Evolutionary conservation across 2,113 vertebrate species (phyloP), one percentile per base, ranked within the genome.

Genomic region (Acrocephalus kingi): DNA sequence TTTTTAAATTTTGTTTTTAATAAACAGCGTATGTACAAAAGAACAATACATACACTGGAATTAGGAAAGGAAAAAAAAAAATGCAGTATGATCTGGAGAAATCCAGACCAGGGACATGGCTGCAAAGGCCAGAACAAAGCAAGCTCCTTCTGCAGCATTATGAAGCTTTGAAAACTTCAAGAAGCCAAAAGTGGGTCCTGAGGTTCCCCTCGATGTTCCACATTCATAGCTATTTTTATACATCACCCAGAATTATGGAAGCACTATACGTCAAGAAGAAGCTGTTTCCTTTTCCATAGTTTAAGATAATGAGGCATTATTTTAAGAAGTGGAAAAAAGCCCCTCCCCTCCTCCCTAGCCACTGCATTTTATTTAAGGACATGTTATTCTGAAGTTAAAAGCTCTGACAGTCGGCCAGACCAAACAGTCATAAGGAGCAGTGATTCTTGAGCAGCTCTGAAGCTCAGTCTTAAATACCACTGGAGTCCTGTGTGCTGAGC

Each of bases 381-480:
- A 78, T 73, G 77, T 95, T 97, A 97, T 96, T 96, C 96, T 95
- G 90, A 96, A 98, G 97, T 96, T 98, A 98, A 98, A 94, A 96
- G 94, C 97, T 96, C 94, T 98, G 98, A 98, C 97, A 95, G 90
- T 48, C 68, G 13, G 74, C 97, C 97, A 98, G 96, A 93, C 92
- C 98, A 97, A 98, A 97, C 93, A 98, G 96, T 63, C 96, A 83
- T 90, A 97, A 95, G 95, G 95, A 97, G 97, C 93, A 94, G 92
- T 96, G 97, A 97, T 93, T 98, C 97, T 89, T 86, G 75, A 94
- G 95, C 94, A 96, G 94, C 96, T 98, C 97, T 85, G 84, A 90
- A 97, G 94, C 67, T 96, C 84, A 93, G 87, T 85, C 95, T 96
- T 90, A 96, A 97, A 97, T 88, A 93, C 97, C 93, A 55, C 86